Percentiles rank a stretch among this genome's conserved stretches.
These are phyloP conservation scores for Myodes glareolus DNA, from an alignment of 2,113 vertebrate species.

Conservation along the genomic window DNA sequence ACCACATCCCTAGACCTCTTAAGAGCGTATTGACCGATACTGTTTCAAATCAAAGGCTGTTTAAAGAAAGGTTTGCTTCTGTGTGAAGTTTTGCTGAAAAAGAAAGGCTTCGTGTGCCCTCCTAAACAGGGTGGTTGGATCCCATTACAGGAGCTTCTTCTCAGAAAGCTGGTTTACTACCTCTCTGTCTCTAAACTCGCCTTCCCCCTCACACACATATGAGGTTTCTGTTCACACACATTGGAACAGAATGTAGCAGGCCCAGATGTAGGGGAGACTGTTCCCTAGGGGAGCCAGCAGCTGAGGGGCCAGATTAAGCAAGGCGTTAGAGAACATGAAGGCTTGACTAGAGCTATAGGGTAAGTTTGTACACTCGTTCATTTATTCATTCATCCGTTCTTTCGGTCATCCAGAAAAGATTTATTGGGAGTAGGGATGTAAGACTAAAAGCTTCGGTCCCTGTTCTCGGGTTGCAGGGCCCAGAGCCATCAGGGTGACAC, in stretches of 20 bases:
- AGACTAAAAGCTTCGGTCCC: neutral
- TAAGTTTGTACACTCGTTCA: neutral
- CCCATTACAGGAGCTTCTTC: neutral
- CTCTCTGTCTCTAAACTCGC: neutral
- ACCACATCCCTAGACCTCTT: constrained; percentile 22
- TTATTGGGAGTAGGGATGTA: neutral
- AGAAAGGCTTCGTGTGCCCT: neutral
- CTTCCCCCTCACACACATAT: neutral
- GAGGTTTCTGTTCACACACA: too few relatives aligned
- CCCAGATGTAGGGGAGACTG: too few relatives aligned
- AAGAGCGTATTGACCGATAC: constrained; percentile 41
- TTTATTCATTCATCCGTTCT: neutral
- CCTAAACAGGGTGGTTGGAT: neutral
- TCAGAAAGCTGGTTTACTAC: neutral
- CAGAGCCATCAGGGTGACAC: neutral
- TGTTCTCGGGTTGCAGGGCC: neutral
- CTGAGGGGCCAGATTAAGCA: neutral
- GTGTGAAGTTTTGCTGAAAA: constrained; percentile 25
- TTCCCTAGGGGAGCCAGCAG: neutral
- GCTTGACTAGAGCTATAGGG: rapidly evolving
- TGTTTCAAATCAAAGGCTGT: constrained; percentile 51
- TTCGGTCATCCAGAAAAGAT: neutral
- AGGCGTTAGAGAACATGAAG: neutral
- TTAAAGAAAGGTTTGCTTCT: constrained; percentile 35
- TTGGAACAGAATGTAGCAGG: neutral